Evolutionary conservation across 92 coral and sea anemone species (phyloP), one percentile per base, ranked within the genome.

Genomic region (Isaurus tuberculatus): DNA sequence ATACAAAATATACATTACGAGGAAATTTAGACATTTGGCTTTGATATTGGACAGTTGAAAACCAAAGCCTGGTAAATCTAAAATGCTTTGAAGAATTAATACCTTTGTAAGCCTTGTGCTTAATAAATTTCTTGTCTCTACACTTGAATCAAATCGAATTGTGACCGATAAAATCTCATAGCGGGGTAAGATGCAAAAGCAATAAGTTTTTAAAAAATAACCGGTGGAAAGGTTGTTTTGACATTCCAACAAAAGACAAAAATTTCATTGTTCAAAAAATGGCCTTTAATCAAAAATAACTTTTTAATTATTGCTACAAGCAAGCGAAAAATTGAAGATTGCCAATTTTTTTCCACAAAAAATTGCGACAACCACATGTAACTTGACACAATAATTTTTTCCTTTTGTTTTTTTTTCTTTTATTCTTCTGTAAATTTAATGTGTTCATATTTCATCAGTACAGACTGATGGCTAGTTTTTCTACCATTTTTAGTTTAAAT

Each of bases 81-180:
- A 70, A 34, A 70, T 37, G 53, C 16, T 34, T 33, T 33, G 33
- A 69, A 34, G 43, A 15, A 30, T 65, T 20, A 20, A 2, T 27
- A 34, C 30, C 34, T 3, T 4, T 26, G 0, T 42, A 26, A 37
- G 43, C 13, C 23, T 43, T 40, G 26, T 22, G n/a, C 11, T 22
- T 23, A 34, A 37, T 17, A n/a, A 20, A 57, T 10, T 70, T 36
- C 13, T 69, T 5, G 32, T 32, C 48, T 8, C 27, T 7, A 25
- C 37, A 26, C 23, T 3, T 43, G 29, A 72, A 46, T 25, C 32
- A 26, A 46, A 72, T 27, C n/a, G 43, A 26, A 72, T 15, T 11
- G 28, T 72, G 34, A 72, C 34, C 14, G 61, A 72, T 72, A 71
- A 72, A 72, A 72, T 25, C 37, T 42, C 16, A 72, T 44, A 72